Evolutionary conservation across 64 coral and sea anemone genomes (phyloP).

Genomic region (Montipora efflorescens): DNA sequence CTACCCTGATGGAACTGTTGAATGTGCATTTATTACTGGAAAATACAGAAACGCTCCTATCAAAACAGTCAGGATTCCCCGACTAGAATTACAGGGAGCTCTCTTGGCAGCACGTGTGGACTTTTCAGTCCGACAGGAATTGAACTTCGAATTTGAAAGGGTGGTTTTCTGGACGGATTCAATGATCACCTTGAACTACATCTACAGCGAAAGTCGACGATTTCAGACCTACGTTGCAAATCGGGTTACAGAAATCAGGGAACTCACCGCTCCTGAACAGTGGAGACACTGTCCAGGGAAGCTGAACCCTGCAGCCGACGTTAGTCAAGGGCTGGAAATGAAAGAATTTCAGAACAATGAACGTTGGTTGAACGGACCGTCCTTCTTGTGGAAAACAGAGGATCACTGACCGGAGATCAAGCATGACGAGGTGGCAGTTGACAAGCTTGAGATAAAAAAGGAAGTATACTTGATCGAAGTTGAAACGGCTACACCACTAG

Average conservation of each 20-base stretch:
- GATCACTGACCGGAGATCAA: conserved; percentile 40
- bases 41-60: not conserved
- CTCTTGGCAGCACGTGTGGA: conserved; percentile 23
- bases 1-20: conserved; percentile 17
- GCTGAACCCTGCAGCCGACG: conserved; percentile 9
- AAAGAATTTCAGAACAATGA: not conserved
- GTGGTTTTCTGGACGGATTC: not conserved
- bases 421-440: not conserved
- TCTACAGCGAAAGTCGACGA: conserved; percentile 29
- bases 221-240: not conserved
- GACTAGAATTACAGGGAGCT: conserved; percentile 45
- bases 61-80: not conserved
- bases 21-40: not conserved
- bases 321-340: not conserved
- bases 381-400: conserved; percentile 5
- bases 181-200: not conserved
- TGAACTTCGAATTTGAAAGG: conserved; percentile 35
- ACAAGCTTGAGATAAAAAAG: conserved; percentile 15
- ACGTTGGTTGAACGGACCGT: conserved; percentile 46
- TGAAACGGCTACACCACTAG: not conserved
- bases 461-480: not conserved
- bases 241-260: not conserved
- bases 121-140: conserved; percentile 19
- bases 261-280: not conserved
- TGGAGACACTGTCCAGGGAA: conserved; percentile 54